Percentiles rank a stretch among this genome's conserved stretches.
phyloP scores from a whole-genome alignment of 2,888 invertebrate genomes.

The Patella depressa region DNA sequence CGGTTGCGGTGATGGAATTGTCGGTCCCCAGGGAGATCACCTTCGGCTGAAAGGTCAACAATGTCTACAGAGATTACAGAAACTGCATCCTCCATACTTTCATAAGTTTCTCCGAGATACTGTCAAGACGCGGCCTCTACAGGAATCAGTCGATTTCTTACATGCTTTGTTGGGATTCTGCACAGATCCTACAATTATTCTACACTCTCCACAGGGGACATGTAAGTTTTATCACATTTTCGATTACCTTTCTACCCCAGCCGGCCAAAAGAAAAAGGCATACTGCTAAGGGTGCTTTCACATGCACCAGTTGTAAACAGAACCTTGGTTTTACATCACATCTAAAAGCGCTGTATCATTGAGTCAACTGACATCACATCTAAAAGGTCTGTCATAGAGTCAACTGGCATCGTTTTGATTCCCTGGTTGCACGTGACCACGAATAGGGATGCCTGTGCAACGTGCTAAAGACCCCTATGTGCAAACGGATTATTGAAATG shows the following conservation, averaged over 20 bases:
- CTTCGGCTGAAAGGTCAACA: slow-evolving; percentile 85
- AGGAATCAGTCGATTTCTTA: slow-evolving; percentile 91
- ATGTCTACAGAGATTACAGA: slow-evolving; percentile 82
- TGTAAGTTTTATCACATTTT: slow-evolving; percentile 1
- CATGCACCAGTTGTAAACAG: no score
- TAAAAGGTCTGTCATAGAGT: no score
- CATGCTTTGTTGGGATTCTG: slow-evolving; percentile 97
- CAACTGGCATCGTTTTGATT: no score
- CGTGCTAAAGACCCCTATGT: no score
- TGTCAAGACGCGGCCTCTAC: slow-evolving; percentile 80
- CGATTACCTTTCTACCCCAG: background rate
- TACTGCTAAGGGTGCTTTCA: no score
- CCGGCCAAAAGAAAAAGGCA: no score
- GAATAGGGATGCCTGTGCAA: no score
- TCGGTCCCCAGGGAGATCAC: slow-evolving; percentile 64
- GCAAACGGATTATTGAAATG: no score
- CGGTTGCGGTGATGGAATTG: slow-evolving; percentile 85
- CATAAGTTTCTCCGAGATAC: slow-evolving; percentile 80
- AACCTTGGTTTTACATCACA: no score
- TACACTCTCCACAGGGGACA: slow-evolving; percentile 56
- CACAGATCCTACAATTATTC: slow-evolving; percentile 79
- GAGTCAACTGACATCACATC: no score
- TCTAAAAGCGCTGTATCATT: no score
- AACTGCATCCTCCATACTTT: slow-evolving; percentile 79
- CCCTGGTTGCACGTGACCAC: no score